Evolutionary conservation across 1,140 invertebrate genomes (phyloP), one percentile per base, ranked within the genome.

Genomic region (Zaprionus ornatus): DNA sequence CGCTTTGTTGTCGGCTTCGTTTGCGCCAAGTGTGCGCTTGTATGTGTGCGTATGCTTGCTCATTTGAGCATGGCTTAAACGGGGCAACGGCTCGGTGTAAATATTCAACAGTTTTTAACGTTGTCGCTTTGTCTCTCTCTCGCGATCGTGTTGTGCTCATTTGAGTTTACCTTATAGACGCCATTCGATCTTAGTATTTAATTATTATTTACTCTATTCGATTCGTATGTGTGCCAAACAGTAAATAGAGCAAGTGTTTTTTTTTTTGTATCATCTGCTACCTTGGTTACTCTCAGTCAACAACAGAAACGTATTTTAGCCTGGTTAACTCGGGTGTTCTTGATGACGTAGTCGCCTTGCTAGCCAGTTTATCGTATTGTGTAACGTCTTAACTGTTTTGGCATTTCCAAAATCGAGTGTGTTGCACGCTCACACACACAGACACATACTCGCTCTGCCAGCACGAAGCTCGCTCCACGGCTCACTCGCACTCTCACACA

Each of bases 371-470:
- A 55, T 70, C 52, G 40, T 45, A 79, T 87, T 87, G 79, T 87
- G 86, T 90, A 90, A 90, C 86, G 86, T 77, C 75, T 85, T 90
- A 83, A 80, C 80, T 80, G 79, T 75, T 88, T 90, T 88, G 84
- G 84, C 84, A 84, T 88, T 88, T 88, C 62, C 71, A 88, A 87
- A 87, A 79, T 17, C 60, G 69, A 70, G 40, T 60, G 71, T 68
- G 75, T 62, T 77, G 74, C 74, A 73, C 64, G 71, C 77, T 67
- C 64, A 63, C 76, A 70, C 54, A 69, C 29, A 76, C 62, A 57
- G 25, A 52, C 19, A 45, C 21, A 64, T 59, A 66, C 17, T 50
- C 42, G 25, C 42, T 40, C 35, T 23, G 37, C 1, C 35, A 37
- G 35, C 13, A 35, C 61, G 62, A 77, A 67, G 69, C 78, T 80